Evolutionary conservation across 2,888 invertebrate genomes (phyloP).

Genomic region (Idaea straminata): DNA sequence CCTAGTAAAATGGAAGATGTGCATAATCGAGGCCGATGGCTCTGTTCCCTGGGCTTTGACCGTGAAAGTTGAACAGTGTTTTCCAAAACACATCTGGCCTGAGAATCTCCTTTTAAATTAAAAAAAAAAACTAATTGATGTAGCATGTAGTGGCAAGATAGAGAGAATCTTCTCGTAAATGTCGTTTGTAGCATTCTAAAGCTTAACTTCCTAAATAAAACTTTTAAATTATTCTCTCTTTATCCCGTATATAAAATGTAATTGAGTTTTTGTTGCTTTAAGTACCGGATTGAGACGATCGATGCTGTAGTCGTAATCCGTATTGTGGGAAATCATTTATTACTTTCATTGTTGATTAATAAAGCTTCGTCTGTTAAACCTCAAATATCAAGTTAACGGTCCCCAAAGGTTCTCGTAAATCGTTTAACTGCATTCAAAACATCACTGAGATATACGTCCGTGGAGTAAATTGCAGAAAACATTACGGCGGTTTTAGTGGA

Average conservation of each 20-base stretch:
- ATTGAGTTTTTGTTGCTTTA: not conserved
- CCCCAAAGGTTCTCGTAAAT: conserved; percentile 2
- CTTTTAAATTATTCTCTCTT: not conserved
- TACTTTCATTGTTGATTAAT: not conserved
- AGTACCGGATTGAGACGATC: not conserved
- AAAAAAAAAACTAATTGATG: too few relatives aligned
- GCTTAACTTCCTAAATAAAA: not conserved
- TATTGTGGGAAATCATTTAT: conserved; percentile 1
- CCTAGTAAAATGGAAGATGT: conserved; percentile 2
- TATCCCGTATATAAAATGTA: not conserved
- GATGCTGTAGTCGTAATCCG: not conserved
- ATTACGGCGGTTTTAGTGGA: conserved; percentile 18
- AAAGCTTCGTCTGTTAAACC: conserved; percentile 1
- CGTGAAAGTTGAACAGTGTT: not conserved
- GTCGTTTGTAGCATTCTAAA: not conserved
- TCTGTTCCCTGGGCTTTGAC: not conserved
- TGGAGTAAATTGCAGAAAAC: conserved; percentile 23
- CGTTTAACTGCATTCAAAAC: conserved; percentile 12
- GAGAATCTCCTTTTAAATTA: not conserved
- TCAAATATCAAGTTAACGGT: conserved; percentile 5
- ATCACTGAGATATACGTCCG: conserved; percentile 15
- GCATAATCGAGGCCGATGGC: conserved; percentile 2
- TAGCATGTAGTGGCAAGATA: not conserved
- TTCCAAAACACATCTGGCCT: not conserved
- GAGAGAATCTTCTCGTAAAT: not conserved